Evolutionary conservation across 2,888 invertebrate genomes (phyloP).

Genomic region (Meganola albula): DNA sequence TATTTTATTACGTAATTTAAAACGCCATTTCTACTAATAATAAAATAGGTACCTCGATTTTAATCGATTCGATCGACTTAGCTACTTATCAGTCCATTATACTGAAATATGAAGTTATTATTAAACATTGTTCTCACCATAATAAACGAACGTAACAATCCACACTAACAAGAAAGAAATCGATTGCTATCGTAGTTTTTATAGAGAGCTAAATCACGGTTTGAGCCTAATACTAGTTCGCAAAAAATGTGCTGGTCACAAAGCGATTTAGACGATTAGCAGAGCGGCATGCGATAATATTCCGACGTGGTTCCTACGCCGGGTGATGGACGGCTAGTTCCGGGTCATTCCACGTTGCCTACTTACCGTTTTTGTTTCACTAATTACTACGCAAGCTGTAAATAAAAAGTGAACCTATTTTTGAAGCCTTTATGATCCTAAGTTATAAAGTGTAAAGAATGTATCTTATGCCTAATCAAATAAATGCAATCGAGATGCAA

Average conservation of each 20-base stretch:
- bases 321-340: constrained; percentile 47
- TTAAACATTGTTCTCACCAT: no score
- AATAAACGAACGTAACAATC: constrained; percentile 22
- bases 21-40: no score
- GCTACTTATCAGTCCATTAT: no score
- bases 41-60: no score
- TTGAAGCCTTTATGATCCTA: no score
- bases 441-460: no score
- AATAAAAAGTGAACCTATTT: constrained; percentile 11
- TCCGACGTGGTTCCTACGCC: constrained; percentile 10
- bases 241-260: constrained; percentile 59
- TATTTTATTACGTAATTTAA: no score
- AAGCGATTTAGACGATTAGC: constrained; percentile 39
- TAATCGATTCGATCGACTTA: no score
- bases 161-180: constrained; percentile 56
- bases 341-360: constrained; percentile 56
- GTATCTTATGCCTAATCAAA: no score
- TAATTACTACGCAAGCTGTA: constrained; percentile 22
- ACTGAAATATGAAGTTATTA: no score
- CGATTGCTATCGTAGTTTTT: constrained; percentile 51
- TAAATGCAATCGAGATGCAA: no score
- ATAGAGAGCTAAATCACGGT: constrained; percentile 34
- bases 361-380: constrained; percentile 41
- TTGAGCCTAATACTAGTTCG: constrained; percentile 36
- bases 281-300: constrained; percentile 25